A percentile compares a stretch with the other conserved stretches of the same genome.
Conservation (phyloP, 2,113 vertebrate species). For the Trachemys scripta region DNA sequence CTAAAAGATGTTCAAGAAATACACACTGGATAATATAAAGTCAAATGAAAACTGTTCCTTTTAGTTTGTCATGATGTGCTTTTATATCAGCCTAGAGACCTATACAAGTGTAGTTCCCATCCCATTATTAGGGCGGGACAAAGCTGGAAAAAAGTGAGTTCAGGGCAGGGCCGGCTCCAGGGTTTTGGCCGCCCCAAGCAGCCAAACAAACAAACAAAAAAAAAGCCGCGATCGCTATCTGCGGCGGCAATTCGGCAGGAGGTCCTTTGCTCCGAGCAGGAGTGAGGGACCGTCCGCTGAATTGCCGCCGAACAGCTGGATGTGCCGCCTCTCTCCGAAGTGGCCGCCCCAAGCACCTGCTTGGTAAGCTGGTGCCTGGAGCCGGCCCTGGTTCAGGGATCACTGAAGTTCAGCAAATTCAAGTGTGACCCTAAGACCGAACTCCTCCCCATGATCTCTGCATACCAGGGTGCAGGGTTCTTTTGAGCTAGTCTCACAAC, state of each 20-base stretch:
- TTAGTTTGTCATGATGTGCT: background rate
- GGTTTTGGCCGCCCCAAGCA: no score
- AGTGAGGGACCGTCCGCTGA: no score
- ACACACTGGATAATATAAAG: background rate
- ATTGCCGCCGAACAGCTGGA: no score
- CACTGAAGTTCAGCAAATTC: background rate
- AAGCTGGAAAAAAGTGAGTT: background rate
- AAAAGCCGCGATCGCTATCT: no score
- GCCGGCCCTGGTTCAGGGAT: background rate
- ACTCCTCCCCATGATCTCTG: fast-evolving
- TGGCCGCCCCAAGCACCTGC: no score
- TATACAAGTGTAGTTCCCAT: background rate
- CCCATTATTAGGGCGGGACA: background rate
- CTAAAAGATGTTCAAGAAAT: background rate
- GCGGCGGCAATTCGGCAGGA: no score
- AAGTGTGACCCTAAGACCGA: fast-evolving
- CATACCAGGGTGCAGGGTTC: background rate
- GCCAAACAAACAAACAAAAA: no score
- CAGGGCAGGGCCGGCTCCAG: no score
- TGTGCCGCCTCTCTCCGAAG: no score
- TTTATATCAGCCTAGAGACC: background rate
- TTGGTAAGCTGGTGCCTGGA: no score
- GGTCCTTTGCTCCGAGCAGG: no score
- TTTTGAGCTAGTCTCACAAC: background rate
- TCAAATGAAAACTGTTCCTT: background rate